Evolutionary conservation across 2,797 vertebrate genomes (phyloP), one percentile per base, ranked within the genome.

Genomic region (Coilia nasus): DNA sequence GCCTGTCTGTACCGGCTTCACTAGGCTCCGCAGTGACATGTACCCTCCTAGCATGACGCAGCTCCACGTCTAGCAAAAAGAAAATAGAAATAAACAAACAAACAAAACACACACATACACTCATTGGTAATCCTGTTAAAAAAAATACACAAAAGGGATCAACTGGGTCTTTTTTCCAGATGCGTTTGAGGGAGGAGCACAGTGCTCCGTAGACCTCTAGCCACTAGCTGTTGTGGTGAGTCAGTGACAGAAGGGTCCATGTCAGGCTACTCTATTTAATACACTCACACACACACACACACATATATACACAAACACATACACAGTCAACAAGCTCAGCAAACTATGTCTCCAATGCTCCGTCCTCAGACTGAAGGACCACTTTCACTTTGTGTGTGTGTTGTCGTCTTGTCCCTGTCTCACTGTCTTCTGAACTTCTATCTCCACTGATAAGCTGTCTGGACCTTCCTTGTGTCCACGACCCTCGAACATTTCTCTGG

Each of bases 231-330:
- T 23, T 82, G 31, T 47, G 14, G 60, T 84, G 62, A 57, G 81
- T 60, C 85, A 81, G 83, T 86, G 64, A 60, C 84, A 64, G 59
- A 67, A 64, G 81, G 83, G 83, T 86, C 44, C 23, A 75, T 84
- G 84, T 81, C 87, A 85, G 19, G 21, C 47, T 62, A 44, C 81
- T 85, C 31, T 78, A 15, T 71, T 71, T 35, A 35, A 78, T 78
- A 44, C 35, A 78, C 19, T 17, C 71, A 41, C 71, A 1, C 71
- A 78, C 31, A 78, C 64, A 67, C 28, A 75, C 31, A 75, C 31
- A 75, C 17, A 78, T 9, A n/a, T 17, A 71, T 28, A 71, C 28
- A 71, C 64, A 71, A 12, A 71, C 12, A 67, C 23, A 28, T 11
- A 25, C 62, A 67, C 25, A 41, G 71, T 44, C 71, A 21, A 41